Percentiles rank a stretch among this genome's conserved stretches.
phyloP scores from a whole-genome alignment of 2,888 invertebrate species.

The Glaucopsyche alexis region DNA sequence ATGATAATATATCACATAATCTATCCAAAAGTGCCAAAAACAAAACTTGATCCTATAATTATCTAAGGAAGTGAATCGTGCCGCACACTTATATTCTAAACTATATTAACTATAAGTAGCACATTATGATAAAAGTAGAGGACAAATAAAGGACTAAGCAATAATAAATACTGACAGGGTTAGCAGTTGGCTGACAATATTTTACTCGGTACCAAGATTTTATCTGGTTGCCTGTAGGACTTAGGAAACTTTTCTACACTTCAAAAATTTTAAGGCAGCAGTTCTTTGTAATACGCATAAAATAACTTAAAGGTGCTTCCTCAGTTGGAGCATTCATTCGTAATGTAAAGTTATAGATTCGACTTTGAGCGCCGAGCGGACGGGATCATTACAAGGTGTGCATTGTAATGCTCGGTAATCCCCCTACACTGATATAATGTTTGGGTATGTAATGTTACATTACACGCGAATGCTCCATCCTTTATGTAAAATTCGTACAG shows the following conservation, averaged over 20 bases:
- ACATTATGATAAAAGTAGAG: background rate
- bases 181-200: background rate
- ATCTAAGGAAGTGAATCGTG: background rate
- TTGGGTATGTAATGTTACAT: too few relatives aligned
- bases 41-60: background rate
- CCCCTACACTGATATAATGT: too few relatives aligned
- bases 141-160: background rate
- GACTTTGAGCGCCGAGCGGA: too few relatives aligned
- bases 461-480: too few relatives aligned
- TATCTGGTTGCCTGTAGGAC: background rate
- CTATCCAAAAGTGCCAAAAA: slow-evolving; percentile 4
- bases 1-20: background rate
- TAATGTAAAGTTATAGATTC: too few relatives aligned
- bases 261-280: background rate
- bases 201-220: background rate
- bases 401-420: too few relatives aligned
- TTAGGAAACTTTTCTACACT: background rate
- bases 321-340: too few relatives aligned
- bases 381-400: too few relatives aligned
- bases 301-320: too few relatives aligned
- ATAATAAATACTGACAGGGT: background rate
- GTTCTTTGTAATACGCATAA: too few relatives aligned
- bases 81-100: slow-evolving; percentile 5
- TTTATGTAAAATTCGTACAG: background rate
- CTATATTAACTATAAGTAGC: background rate